Percentiles rank a stretch among this genome's conserved stretches.
Evolutionary conservation across 2,113 vertebrate species (phyloP).

Genomic region (Glaucidium brasilianum): DNA sequence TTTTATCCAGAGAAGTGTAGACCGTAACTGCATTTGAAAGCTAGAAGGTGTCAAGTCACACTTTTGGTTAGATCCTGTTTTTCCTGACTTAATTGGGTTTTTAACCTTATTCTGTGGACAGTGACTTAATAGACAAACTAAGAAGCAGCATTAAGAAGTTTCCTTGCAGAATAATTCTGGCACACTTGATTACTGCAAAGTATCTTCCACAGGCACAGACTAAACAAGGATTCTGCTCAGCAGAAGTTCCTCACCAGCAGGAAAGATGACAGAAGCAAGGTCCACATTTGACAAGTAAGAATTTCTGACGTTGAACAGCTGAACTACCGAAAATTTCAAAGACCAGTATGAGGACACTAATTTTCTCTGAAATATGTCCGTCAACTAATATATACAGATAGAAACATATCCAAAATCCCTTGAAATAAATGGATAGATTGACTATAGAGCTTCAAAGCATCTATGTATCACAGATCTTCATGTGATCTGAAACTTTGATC

Average conservation of each 20-base stretch:
- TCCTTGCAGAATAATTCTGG: not conserved
- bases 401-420: not conserved
- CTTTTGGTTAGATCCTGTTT: not conserved
- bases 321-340: not conserved
- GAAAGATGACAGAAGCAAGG: not conserved
- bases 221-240: not conserved
- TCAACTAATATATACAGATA: not conserved
- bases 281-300: not conserved
- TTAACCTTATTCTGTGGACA: not conserved
- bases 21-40: not conserved
- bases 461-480: not conserved
- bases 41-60: not conserved
- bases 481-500: not conserved
- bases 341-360: not conserved
- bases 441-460: not conserved
- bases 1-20: not conserved
- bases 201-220: not conserved
- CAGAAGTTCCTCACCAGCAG: not conserved
- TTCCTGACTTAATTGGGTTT: not conserved
- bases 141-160: not conserved
- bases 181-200: not conserved
- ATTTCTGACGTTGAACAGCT: not conserved
- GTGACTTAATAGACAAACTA: not conserved
- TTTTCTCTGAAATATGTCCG: not conserved
- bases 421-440: not conserved